A percentile compares a stretch with the other conserved stretches of the same genome.
These are phyloP conservation scores for Osmerus mordax DNA, from an alignment of 2,113 vertebrate genomes.

Conservation along the genomic window DNA sequence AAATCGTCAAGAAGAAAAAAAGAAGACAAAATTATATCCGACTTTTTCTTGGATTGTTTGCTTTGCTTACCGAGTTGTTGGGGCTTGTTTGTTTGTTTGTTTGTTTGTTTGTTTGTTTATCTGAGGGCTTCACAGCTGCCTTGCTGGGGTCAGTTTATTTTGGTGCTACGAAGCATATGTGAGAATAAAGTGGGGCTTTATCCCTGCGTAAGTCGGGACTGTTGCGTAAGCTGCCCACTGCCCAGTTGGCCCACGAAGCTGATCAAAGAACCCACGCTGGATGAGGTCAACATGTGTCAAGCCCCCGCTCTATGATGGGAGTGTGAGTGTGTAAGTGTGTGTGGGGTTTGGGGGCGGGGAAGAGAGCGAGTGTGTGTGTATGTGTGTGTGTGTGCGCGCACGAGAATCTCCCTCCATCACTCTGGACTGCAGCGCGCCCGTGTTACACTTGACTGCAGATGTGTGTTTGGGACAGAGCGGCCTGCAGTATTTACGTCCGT, in stretches of 20 bases:
- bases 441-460: too few relatives aligned
- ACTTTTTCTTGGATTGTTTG: not conserved
- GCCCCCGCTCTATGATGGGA: conserved; percentile 37
- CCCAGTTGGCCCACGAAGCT: conserved; percentile 50
- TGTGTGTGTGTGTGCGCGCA: conserved; percentile 13
- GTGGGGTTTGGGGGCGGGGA: not conserved
- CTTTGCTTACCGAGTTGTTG: conserved; percentile 2
- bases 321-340: conserved; percentile 4
- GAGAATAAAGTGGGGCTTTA: conserved; percentile 63
- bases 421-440: not conserved
- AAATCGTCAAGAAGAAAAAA: not conserved
- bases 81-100: conserved; percentile 5
- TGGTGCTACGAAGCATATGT: conserved; percentile 54
- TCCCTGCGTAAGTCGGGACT: conserved; percentile 51
- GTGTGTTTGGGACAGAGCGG: not conserved
- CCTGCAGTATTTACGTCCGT: not conserved
- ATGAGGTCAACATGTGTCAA: conserved; percentile 52
- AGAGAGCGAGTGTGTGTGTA: conserved; percentile 13
- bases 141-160: conserved; percentile 39
- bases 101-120: conserved; percentile 30
- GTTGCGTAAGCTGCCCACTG: conserved; percentile 64
- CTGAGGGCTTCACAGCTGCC: conserved; percentile 15
- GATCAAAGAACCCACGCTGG: conserved; percentile 60
- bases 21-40: not conserved
- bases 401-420: too few relatives aligned